Conservation (phyloP, 2,797 vertebrate genomes). For the Myotis pilosus region DNA sequence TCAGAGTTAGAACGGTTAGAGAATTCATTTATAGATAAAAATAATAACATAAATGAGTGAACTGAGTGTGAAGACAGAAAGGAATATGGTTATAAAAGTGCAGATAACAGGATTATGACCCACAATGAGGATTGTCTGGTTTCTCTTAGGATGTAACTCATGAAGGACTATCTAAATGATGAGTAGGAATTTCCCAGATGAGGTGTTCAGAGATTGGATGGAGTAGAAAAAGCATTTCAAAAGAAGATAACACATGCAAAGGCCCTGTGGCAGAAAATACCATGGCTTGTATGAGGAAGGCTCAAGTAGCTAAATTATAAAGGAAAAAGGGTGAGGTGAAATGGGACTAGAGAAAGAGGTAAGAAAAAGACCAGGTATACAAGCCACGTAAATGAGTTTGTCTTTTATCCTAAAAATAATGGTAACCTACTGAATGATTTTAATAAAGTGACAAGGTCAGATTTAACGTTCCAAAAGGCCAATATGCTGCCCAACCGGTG, state of each 20-base stretch:
- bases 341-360: background rate
- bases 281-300: background rate
- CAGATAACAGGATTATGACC: background rate
- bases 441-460: background rate
- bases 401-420: background rate
- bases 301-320: background rate
- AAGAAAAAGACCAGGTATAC: background rate
- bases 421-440: background rate
- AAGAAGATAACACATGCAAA: background rate
- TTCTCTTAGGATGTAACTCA: background rate
- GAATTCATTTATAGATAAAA: constrained; percentile 39
- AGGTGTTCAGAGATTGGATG: background rate
- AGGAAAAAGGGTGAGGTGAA: background rate
- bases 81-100: background rate
- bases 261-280: background rate
- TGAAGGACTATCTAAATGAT: background rate
- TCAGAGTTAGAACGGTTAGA: constrained; percentile 29
- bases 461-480: constrained; percentile 11
- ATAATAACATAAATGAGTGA: background rate
- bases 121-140: background rate
- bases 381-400: background rate
- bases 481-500: background rate
- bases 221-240: constrained; percentile 17
- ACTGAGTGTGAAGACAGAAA: constrained; percentile 8
- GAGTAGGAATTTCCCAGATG: background rate